Percentiles rank a stretch among this genome's conserved stretches.
These are phyloP conservation scores for Drosophila pandora DNA, from an alignment of 1,140 invertebrate species.

Conservation along the genomic window DNA sequence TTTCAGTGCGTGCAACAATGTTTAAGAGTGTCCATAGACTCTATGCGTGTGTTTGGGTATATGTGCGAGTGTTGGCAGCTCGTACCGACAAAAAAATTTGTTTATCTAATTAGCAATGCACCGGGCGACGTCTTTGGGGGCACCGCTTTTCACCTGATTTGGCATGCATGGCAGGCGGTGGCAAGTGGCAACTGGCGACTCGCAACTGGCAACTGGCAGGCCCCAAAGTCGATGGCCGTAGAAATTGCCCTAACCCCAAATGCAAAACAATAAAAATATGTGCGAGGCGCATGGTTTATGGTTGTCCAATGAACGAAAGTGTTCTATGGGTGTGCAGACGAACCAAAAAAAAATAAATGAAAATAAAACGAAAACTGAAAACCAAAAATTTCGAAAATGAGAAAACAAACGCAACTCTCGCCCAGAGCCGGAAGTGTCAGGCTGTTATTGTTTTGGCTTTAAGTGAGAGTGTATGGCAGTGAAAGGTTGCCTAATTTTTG, in stretches of 20 bases:
- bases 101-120: constrained; percentile 80
- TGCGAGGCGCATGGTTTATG: constrained; percentile 15
- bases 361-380: constrained; percentile 5
- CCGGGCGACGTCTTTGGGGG: constrained; percentile 45
- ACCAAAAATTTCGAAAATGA: constrained; percentile 6
- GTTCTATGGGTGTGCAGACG: constrained; percentile 55
- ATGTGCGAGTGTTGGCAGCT: constrained; percentile 19
- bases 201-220: constrained; percentile 15
- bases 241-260: constrained; percentile 76
- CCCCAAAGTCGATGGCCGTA: constrained; percentile 42
- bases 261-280: constrained; percentile 52
- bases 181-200: constrained; percentile 26
- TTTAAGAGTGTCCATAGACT: constrained; percentile 13
- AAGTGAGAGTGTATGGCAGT: constrained; percentile 24
- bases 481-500: constrained; percentile 66
- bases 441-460: not conserved
- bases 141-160: constrained; percentile 69
- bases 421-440: constrained; percentile 39
- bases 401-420: constrained; percentile 39
- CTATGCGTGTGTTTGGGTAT: not conserved
- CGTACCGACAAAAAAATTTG: constrained; percentile 56
- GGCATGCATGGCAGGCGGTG: constrained; percentile 58
- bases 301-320: constrained; percentile 61
- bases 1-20: constrained; percentile 79
- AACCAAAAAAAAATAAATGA: constrained; percentile 10